Percentiles rank a stretch among this genome's conserved stretches.
Evolutionary conservation across 2,113 vertebrate species (phyloP).

Genomic region (Scomber scombrus): DNA sequence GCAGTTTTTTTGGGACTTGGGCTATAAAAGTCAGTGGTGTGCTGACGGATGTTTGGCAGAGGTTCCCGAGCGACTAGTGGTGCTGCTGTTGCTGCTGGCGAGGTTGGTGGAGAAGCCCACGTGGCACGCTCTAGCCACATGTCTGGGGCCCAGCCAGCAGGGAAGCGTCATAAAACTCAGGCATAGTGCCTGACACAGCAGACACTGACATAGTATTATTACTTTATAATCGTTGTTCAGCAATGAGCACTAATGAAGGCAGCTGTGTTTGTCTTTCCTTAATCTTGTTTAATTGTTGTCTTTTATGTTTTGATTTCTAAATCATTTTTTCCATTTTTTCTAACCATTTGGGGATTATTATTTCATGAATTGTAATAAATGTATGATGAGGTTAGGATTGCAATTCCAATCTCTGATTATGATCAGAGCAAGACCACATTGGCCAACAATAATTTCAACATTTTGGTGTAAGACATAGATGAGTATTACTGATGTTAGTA

Average conservation of each 20-base stretch:
- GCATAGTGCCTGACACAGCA: constrained; percentile 41
- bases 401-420: background rate
- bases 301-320: background rate
- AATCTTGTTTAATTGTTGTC: background rate
- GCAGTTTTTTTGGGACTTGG: constrained; percentile 47
- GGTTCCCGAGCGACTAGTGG: constrained; percentile 26
- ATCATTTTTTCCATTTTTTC: background rate
- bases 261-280: constrained; percentile 4
- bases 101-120: constrained; percentile 56
- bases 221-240: constrained; percentile 25
- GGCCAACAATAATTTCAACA: background rate
- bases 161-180: constrained; percentile 54
- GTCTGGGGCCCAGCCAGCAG: constrained; percentile 62
- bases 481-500: background rate
- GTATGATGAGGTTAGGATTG: background rate
- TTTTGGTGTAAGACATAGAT: background rate
- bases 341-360: background rate
- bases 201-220: constrained; percentile 34
- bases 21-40: constrained; percentile 69
- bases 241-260: constrained; percentile 17
- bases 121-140: constrained; percentile 70
- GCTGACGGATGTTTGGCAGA: constrained; percentile 77
- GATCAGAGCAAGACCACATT: background rate
- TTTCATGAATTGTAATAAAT: background rate
- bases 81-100: constrained; percentile 55